These are phyloP conservation scores for Dasypolia templi DNA, from an alignment of 2,888 invertebrate species.

Conservation along the genomic window DNA sequence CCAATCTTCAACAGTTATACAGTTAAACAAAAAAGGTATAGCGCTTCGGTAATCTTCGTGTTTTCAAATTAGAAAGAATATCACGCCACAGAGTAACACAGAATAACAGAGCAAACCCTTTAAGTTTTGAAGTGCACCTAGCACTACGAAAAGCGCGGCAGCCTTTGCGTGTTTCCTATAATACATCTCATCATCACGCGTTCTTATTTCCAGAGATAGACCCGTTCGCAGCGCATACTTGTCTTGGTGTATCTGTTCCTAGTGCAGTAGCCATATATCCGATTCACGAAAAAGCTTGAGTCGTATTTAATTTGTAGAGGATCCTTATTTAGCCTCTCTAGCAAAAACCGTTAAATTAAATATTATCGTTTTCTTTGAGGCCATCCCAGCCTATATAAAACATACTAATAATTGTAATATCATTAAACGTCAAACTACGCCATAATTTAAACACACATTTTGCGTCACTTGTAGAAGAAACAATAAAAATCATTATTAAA, in stretches of 20 bases:
- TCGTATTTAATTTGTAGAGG: not conserved
- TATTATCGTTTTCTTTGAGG: not conserved
- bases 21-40: not conserved
- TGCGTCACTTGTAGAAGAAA: slow-evolving; percentile 12
- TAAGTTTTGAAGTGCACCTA: no score
- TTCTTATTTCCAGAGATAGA: not conserved
- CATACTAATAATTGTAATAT: not conserved
- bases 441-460: not conserved
- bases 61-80: not conserved
- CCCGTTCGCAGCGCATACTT: not conserved
- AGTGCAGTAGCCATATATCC: not conserved
- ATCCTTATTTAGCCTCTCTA: not conserved
- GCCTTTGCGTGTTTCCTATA: no score
- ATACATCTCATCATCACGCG: not conserved
- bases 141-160: no score
- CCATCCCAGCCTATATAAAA: not conserved
- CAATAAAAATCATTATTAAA: slow-evolving; percentile 22
- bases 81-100: not conserved
- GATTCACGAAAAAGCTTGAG: no score
- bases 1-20: no score
- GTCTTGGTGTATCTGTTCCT: not conserved
- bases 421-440: not conserved
- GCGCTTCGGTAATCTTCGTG: not conserved
- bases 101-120: not conserved
- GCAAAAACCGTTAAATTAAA: not conserved